A percentile compares a stretch with the other conserved stretches of the same genome.
Conservation (phyloP, 1,140 invertebrate species). For the Chironomus tepperi region DNA sequence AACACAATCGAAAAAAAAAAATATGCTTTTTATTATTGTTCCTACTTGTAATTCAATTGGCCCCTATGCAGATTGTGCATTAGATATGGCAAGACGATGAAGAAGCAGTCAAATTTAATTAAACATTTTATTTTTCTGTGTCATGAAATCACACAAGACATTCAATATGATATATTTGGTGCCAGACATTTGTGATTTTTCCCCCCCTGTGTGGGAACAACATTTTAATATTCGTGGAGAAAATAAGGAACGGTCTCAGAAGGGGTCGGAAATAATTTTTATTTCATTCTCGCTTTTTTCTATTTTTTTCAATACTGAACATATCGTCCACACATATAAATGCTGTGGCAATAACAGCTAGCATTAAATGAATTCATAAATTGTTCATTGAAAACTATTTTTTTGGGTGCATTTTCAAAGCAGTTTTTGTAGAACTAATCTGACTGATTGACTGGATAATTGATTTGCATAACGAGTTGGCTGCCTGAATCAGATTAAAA, state of each 20-base stretch:
- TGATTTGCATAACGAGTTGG: no score
- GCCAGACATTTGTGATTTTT: no score
- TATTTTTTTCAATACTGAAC: neutral
- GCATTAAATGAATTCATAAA: constrained; percentile 10
- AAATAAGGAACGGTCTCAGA: neutral
- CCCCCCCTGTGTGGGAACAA: no score
- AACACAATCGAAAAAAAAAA: no score
- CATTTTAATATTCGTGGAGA: no score
- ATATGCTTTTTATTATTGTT: no score
- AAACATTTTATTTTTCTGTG: neutral
- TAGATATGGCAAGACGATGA: neutral
- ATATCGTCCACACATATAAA: neutral
- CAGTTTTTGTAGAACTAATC: no score
- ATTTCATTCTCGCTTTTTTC: neutral
- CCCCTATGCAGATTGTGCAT: neutral
- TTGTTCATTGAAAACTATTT: neutral
- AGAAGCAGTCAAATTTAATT: neutral
- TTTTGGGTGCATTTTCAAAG: neutral
- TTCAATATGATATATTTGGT: no score
- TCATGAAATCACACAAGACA: neutral
- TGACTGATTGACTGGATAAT: no score
- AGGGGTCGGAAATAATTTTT: neutral
- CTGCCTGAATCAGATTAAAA: no score
- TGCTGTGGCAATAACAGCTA: neutral
- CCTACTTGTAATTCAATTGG: no score